Base-by-base conservation (phyloP, 2,888 invertebrate species). In the Trichogramma evanescens region DNA sequence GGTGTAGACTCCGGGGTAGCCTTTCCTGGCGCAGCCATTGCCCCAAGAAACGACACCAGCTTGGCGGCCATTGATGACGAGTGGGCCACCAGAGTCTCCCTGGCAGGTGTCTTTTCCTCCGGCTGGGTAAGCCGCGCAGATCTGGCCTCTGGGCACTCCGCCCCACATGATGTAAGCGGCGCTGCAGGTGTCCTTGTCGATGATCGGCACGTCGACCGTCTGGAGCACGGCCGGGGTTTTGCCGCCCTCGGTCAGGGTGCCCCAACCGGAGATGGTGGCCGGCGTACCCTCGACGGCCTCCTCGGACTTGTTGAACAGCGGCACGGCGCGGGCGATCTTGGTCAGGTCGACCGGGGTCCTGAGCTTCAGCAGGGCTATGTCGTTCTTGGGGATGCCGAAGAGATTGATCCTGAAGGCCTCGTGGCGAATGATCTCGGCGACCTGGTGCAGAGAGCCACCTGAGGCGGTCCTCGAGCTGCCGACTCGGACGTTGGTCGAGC, bases 81-180 rank as follows among this genome's bases (percentile, higher is more conserved):
- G 61, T 0, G 82, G 82, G 38, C 82, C 82, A 3, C 82, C 82
- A 43, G 82, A 82, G 66, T 82, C 82, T 62, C 82, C 82, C 78
- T 82, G 67, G 50, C 69, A 71, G 39, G 68, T 60, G 61, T 71
- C 71, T 42, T 62, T 81, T 10, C 86, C 86, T 8, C 86, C 86
- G 63, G 79, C 77, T 4, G 80, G 74, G 1, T 73, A 74, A 0
- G 84, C 86, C 8, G 86, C 86, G 69, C 86, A 86, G 6, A 86
- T 81, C 4, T 76, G 80, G 0, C 80, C 78, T 1, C 74, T 71
- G 5, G 72, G 71, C 4, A 74, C 1, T 0, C 67, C 66, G 3
- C 66, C 66, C 8, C 51, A 51, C 0, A 0, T 0, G 0, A 13
- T 5, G 67, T 86, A 86, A 1, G 82, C 82, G 0, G 76, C 70